Evolutionary conservation across 2,113 vertebrate species (phyloP), one percentile per base, ranked within the genome.

Genomic region (Onychorhynchus coronatus): DNA sequence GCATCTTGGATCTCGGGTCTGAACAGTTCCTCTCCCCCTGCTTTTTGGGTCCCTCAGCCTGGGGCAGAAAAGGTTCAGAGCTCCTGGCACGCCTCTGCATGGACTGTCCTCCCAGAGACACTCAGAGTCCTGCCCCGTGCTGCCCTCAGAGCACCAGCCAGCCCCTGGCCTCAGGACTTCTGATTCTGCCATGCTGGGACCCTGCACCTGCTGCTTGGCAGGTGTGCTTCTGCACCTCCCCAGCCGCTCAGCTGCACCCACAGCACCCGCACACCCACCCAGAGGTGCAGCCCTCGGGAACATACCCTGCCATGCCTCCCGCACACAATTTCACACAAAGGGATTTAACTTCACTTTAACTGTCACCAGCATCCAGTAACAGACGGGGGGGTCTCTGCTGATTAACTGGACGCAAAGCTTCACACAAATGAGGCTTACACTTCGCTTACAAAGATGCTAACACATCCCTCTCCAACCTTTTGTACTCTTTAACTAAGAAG

Each of bases 361-460:
- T 58, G n/a, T 84, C 87, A 63, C 62, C 79, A 59, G 63, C 50
- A 91, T 56, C 91, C 91, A 87, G 14, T 82, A 81, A 91, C 59
- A 85, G 86, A 85, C 73, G 84, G 59, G 46, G 59, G 20, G 5
- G 47, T 24, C 42, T 91, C 21, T 76, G 44, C 73, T 93, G 89
- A 97, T 97, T 88, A 73, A 39, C 75, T 66, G 93, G 83, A 95
- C 78, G 58, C 67, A 95, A 91, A 73, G 77, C 80, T 93, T 88
- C 95, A 77, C 66, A 35, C 42, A 92, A 96, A 94, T 89, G 46
- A 92, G 95, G 92, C 92, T 96, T 76, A 89, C 91, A 91, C 35
- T 50, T 91, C 90, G 82, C 78, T 91, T 62, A n/a, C 63, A 82
- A 75, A 91, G 93, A 96, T 47, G 50, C 93, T 59, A 35, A 21